These are phyloP conservation scores for Nasonia oneida DNA, from an alignment of 2,888 invertebrate species.

Conservation along the genomic window DNA sequence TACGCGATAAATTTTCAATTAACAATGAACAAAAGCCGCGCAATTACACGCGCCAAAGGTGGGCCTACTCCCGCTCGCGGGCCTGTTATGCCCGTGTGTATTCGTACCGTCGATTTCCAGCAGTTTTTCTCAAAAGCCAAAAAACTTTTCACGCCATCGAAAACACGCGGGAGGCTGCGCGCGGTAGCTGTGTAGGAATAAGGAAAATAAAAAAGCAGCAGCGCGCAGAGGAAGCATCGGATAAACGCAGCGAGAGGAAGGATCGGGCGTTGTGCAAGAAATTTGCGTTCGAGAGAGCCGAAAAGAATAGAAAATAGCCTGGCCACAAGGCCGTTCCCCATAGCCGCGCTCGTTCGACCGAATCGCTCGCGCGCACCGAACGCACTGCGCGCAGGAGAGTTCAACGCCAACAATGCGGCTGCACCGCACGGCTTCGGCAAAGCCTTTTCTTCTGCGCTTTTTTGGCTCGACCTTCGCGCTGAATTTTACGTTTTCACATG, in stretches of 20 bases:
- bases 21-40: slow-evolving; percentile 61
- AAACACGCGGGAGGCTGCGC: too few relatives aligned
- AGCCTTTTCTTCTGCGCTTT: slow-evolving; percentile 3
- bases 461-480: too few relatives aligned
- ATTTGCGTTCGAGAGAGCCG: slow-evolving; percentile 41
- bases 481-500: too few relatives aligned
- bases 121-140: neutral
- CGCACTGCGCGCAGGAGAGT: neutral
- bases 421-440: neutral
- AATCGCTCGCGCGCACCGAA: slow-evolving; percentile 18
- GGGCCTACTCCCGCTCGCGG: neutral
- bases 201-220: neutral
- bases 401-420: neutral
- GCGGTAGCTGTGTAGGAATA: neutral
- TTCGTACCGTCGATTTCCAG: neutral
- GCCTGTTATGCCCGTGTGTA: neutral
- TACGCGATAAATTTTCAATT: slow-evolving; percentile 60
- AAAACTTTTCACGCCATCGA: neutral
- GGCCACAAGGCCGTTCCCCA: slow-evolving; percentile 47
- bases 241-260: slow-evolving; percentile 15
- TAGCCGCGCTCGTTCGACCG: slow-evolving; percentile 39
- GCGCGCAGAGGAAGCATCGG: slow-evolving; percentile 17
- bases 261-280: slow-evolving; percentile 49
- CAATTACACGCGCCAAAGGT: slow-evolving; percentile 41
- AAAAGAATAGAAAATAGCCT: slow-evolving; percentile 40